Evolutionary conservation across 2,888 invertebrate genomes (phyloP), one percentile per base, ranked within the genome.

Genomic region (Lamellibrachia columna): DNA sequence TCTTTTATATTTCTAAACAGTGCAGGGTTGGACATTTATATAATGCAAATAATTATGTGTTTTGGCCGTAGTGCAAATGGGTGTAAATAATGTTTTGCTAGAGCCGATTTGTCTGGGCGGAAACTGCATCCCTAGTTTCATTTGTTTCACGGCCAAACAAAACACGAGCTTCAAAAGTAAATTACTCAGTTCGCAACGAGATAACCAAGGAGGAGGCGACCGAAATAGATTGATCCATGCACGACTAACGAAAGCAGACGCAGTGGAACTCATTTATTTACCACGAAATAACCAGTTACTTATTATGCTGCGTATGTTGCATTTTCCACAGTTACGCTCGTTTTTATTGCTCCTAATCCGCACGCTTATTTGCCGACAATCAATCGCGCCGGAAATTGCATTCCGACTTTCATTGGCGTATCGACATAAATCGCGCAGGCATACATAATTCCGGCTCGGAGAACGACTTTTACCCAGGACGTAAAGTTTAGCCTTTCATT

Each of bases 341-440:
- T 22, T 75, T 75, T 75, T 75, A 75, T 22, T 3, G n/a, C 22
- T 11, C 75, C 15, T 75, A 75, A 75, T 75, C 75, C 22, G 75
- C 75, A 75, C 75, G 75, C 22, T 22, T 75, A 75, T 75, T 75
- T 75, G 75, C 75, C 75, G 75, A 75, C 75, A 75, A 75, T 75
- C 22, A 75, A 22, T n/a, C 22, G 22, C 75, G 22, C 22, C 75
- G 75, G 75, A 75, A 75, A 75, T 75, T 75, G 75, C 75, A 6
- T 75, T 75, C 75, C 75, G 75, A 15, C 75, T 15, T 75, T 22
- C 75, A 1, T 15, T 22, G 75, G 75, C n/a, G n/a, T 6, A 75
- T 75, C 75, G 75, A 75, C 75, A n/a, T 75, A 75, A 75, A 75
- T 75, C 22, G 75, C 75, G n/a, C 22, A 75, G 15, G 75, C 75